These are phyloP conservation scores for Scaptomyza graminum DNA, from an alignment of 1,140 invertebrate species.

Conservation along the genomic window DNA sequence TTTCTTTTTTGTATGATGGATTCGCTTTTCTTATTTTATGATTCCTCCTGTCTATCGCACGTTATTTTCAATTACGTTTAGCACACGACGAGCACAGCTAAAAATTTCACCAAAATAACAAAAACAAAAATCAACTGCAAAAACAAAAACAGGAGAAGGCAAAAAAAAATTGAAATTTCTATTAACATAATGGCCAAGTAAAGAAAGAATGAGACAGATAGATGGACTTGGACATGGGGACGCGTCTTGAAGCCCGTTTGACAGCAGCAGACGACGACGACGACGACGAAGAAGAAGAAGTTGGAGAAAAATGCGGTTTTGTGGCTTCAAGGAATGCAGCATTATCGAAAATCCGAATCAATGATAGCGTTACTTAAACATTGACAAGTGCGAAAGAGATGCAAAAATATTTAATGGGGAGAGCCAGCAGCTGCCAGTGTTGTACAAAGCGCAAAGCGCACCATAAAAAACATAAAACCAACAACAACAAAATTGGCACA, in stretches of 20 bases:
- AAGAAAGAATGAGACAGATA: constrained; percentile 9
- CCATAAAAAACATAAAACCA: constrained; percentile 19
- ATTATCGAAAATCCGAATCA: constrained; percentile 72
- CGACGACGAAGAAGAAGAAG: not conserved
- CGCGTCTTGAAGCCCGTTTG: constrained; percentile 29
- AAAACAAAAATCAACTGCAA: constrained; percentile 46
- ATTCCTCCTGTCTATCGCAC: constrained; percentile 35
- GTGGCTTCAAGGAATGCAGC: constrained; percentile 67
- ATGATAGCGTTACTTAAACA: constrained; percentile 25
- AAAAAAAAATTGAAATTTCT: constrained; percentile 54
- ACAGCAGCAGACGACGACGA: constrained; percentile 29
- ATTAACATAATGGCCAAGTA: constrained; percentile 33
- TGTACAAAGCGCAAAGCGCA: constrained; percentile 21
- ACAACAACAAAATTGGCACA: constrained; percentile 69
- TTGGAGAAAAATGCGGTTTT: constrained; percentile 66
- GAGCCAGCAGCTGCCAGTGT: constrained; percentile 37
- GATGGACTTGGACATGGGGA: constrained; percentile 5
- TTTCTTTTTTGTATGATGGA: constrained; percentile 38
- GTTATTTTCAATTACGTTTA: constrained; percentile 71
- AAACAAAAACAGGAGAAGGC: constrained; percentile 30
- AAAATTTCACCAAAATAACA: constrained; percentile 60
- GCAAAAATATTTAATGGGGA: constrained; percentile 6
- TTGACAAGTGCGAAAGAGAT: constrained; percentile 3
- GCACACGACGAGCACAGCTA: constrained; percentile 29
- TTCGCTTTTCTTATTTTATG: constrained; percentile 25